Percentiles rank a stretch among this genome's conserved stretches.
Conservation (phyloP, 2,888 invertebrate species). For the Nebria salina region DNA sequence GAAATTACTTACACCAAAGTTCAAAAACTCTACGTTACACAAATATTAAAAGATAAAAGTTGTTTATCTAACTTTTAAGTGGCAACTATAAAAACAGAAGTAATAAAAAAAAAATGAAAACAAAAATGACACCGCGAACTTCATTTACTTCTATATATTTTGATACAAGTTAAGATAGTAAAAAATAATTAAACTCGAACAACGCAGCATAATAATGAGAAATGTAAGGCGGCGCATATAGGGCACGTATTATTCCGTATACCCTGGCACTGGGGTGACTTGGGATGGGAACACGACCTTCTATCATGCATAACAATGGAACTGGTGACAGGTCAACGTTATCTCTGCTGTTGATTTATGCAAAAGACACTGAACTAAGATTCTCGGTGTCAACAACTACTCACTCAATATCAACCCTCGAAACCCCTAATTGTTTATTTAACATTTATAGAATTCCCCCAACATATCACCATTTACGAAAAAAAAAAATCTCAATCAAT, state of each 20-base stretch:
- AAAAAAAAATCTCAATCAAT: no score
- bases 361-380: background rate
- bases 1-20: background rate
- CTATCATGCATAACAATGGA: background rate
- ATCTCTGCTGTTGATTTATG: conserved; percentile 1
- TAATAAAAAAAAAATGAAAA: background rate
- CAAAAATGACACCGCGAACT: no score
- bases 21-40: background rate
- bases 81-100: background rate
- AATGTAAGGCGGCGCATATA: background rate
- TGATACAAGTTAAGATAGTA: no score
- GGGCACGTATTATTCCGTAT: background rate
- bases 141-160: no score
- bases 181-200: no score
- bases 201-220: no score
- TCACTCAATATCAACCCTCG: background rate
- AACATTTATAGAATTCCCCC: background rate
- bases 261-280: background rate
- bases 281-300: background rate
- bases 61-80: background rate
- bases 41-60: background rate
- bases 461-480: no score
- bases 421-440: background rate
- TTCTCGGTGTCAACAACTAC: background rate
- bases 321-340: background rate